Evolutionary conservation across 2,888 invertebrate species (phyloP).

Genomic region (Atrina japonica): DNA sequence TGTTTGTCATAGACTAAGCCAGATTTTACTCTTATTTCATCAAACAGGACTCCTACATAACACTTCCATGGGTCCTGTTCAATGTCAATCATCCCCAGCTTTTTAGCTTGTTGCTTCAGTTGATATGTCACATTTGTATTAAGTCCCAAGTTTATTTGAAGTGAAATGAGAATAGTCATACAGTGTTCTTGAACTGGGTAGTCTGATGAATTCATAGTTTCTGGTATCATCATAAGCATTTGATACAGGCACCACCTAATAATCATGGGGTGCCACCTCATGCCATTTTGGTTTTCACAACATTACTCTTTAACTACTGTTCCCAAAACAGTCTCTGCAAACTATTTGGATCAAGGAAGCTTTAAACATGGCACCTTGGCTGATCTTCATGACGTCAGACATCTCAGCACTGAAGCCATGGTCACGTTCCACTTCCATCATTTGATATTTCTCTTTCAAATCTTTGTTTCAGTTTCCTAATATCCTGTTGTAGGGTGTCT

Average conservation of each 20-base stretch:
- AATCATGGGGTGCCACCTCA: constrained; percentile 43
- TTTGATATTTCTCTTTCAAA: constrained; percentile 1
- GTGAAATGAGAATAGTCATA: constrained; percentile 48
- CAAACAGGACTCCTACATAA: constrained; percentile 49
- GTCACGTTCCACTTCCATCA: not conserved
- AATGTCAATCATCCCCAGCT: constrained; percentile 22
- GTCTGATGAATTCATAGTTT: constrained; percentile 33
- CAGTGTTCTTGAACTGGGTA: constrained; percentile 44
- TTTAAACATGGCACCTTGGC: constrained; percentile 10
- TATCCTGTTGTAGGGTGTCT: not conserved
- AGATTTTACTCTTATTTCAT: constrained; percentile 49
- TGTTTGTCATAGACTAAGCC: constrained; percentile 54
- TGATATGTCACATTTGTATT: constrained; percentile 32
- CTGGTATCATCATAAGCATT: constrained; percentile 33
- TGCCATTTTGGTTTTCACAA: constrained; percentile 19
- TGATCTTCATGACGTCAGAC: constrained; percentile 6
- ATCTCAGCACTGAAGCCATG: not conserved
- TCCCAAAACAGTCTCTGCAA: constrained; percentile 33
- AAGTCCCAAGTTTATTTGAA: constrained; percentile 34
- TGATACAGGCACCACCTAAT: constrained; percentile 30
- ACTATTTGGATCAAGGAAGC: not conserved
- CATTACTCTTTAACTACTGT: constrained; percentile 20
- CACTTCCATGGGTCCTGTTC: constrained; percentile 6
- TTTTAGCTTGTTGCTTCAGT: constrained; percentile 37
- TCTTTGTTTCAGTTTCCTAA: not conserved